Percentiles rank a stretch among this genome's conserved stretches.
These are phyloP conservation scores for Acleris emargana DNA, from an alignment of 2,888 invertebrate genomes.

Conservation along the genomic window DNA sequence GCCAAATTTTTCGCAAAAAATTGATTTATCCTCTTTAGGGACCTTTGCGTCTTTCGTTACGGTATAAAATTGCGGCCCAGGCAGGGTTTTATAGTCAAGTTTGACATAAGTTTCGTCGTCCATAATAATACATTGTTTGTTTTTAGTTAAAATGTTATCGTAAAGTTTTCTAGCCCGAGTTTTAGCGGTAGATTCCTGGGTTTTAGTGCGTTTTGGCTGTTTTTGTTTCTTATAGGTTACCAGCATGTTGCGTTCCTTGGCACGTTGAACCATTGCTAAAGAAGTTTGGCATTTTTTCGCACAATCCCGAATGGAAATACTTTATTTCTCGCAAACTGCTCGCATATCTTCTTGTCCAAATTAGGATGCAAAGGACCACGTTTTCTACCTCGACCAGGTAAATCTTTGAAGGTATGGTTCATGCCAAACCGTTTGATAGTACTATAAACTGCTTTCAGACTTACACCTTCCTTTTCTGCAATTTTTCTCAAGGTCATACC, in stretches of 20 bases:
- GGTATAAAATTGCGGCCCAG: too few relatives aligned
- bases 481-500: not conserved
- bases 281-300: slow-evolving; percentile 9
- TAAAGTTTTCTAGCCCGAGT: slow-evolving; percentile 1
- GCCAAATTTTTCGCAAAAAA: not conserved
- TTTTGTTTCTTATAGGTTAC: slow-evolving; percentile 6
- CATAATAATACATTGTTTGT: not conserved
- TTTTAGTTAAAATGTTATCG: not conserved
- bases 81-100: too few relatives aligned
- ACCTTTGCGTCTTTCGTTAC: not conserved
- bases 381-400: not conserved
- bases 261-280: not conserved
- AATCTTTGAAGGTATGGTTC: not conserved
- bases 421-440: not conserved
- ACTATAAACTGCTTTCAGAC: slow-evolving; percentile 2
- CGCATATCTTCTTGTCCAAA: slow-evolving; percentile 8
- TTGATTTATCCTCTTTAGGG: not conserved
- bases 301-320: slow-evolving; percentile 2
- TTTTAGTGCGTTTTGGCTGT: slow-evolving; percentile 1
- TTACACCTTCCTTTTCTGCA: not conserved
- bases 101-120: too few relatives aligned
- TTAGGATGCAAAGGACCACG: not conserved
- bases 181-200: slow-evolving; percentile 1
- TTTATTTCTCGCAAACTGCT: not conserved
- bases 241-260: slow-evolving; percentile 2